These are phyloP conservation scores for Cancer borealis DNA, from an alignment of 2,888 invertebrate genomes.

Conservation along the genomic window DNA sequence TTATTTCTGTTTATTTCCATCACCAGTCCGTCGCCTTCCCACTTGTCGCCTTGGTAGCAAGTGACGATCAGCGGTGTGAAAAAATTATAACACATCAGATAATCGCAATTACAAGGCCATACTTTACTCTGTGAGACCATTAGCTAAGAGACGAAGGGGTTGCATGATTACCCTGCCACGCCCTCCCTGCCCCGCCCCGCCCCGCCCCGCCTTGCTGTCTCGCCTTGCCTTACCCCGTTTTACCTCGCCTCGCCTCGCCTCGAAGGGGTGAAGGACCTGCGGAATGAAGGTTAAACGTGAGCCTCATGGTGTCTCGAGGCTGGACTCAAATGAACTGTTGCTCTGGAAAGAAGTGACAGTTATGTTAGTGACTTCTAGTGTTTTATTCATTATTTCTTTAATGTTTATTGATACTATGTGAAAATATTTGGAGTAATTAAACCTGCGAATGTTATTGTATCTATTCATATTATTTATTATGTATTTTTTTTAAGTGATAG, in stretches of 20 bases:
- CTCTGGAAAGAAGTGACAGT: neutral
- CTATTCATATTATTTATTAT: no score
- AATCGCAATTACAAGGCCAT: constrained; percentile 55
- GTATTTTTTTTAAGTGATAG: neutral
- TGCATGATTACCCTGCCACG: constrained; percentile 9
- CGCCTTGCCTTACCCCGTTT: neutral
- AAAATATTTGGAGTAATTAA: neutral
- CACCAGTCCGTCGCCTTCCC: neutral
- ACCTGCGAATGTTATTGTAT: no score
- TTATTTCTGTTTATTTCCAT: neutral
- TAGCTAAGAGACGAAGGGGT: neutral
- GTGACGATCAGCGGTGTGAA: neutral
- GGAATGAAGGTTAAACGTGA: neutral
- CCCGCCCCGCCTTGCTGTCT: neutral
- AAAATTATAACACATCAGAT: constrained; percentile 60
- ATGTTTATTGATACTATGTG: neutral
- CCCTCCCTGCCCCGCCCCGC: neutral
- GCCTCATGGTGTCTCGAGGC: neutral
- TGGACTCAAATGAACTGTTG: neutral
- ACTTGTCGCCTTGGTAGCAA: neutral
- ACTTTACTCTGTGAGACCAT: constrained; percentile 20
- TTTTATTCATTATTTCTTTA: neutral
- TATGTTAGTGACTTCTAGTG: neutral
- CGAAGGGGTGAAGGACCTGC: constrained; percentile 13
- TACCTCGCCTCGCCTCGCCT: neutral